Base-by-base conservation (phyloP, 2,113 vertebrate species). In the Crotalus viridis region DNA sequence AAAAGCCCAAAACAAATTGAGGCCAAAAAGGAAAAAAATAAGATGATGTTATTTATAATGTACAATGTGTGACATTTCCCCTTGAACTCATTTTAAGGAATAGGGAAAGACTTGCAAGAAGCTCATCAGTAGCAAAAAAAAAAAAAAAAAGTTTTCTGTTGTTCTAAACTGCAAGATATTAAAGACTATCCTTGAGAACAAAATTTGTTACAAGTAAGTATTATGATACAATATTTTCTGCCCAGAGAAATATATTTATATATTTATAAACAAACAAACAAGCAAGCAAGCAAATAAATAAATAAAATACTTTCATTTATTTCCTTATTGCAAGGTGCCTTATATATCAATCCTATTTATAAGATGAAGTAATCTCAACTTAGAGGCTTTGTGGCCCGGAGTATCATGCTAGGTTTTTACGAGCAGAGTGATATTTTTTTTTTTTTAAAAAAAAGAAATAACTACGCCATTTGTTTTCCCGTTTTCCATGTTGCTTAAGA, bases 71-170 rank as follows among this genome's bases (percentile, higher is more conserved):
- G 92, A 0, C 90, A 89, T 94, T 94, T 95, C 9, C 69, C 91
- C 3, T 54, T 94, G 12, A 94, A 95, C 90, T 94, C 2, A 95
- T n/a, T 89, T 46, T 2, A 92, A 15, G 81, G 9, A 92, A 56
- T 2, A 92, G 15, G 81, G 6, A 92, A 59, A 87, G 89, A 89
- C 10, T 94, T 93, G 17, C 5, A 86, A 17, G 1, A 21, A 86
- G 10, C 55, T 5, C 0, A 3, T 59, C 3, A 94, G 4, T 26
- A 3, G 2, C 21, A 95, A 57, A 48, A 95, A 91, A 12, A 17
- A 90, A 17, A 95, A 57, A 48, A 95, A 91, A 12, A 17, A 90
- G 19, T 0, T 91, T 33, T 51, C 5, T 56, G 24, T 51, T 1
- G 43, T 86, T 52, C 2, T 1, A 88, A 92, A 93, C 28, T 3